Evolutionary conservation across 2,797 vertebrate genomes (phyloP).

Genomic region (Tachyglossus aculeatus): DNA sequence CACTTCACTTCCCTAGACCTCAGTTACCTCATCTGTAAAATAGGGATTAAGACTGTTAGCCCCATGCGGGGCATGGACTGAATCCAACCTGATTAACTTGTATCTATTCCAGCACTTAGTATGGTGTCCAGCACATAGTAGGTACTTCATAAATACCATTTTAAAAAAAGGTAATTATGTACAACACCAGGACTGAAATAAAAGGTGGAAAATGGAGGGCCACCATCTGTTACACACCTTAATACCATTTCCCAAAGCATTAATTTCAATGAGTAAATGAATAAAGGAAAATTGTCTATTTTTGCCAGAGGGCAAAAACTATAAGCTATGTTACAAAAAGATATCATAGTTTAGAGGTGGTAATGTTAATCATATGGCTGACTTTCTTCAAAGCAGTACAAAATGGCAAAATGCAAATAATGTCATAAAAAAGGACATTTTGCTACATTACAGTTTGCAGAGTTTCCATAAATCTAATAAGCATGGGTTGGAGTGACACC

Average conservation of each 20-base stretch:
- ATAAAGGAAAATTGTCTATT: not conserved
- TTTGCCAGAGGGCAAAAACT: not conserved
- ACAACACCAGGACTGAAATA: not conserved
- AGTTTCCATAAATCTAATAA: not conserved
- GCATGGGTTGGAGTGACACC: not conserved
- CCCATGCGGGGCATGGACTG: too few species aligned
- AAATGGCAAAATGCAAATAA: not conserved
- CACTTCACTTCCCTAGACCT: too few species aligned
- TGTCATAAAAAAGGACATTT: not conserved
- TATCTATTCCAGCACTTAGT: too few species aligned
- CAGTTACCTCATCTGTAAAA: too few species aligned
- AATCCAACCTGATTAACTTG: too few species aligned
- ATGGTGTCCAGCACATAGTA: too few species aligned
- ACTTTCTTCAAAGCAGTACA: not conserved
- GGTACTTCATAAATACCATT: too few species aligned
- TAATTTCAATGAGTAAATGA: not conserved
- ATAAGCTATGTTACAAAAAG: not conserved
- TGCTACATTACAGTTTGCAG: not conserved
- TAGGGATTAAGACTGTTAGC: too few species aligned
- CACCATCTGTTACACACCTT: not conserved
- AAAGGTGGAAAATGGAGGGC: not conserved
- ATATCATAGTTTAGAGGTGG: not conserved
- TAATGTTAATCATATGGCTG: not conserved
- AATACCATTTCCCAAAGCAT: not conserved
- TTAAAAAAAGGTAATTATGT: too few species aligned